A percentile compares a stretch with the other conserved stretches of the same genome.
Evolutionary conservation across 2,113 vertebrate species (phyloP).

Genomic region (Tringa solitaria): DNA sequence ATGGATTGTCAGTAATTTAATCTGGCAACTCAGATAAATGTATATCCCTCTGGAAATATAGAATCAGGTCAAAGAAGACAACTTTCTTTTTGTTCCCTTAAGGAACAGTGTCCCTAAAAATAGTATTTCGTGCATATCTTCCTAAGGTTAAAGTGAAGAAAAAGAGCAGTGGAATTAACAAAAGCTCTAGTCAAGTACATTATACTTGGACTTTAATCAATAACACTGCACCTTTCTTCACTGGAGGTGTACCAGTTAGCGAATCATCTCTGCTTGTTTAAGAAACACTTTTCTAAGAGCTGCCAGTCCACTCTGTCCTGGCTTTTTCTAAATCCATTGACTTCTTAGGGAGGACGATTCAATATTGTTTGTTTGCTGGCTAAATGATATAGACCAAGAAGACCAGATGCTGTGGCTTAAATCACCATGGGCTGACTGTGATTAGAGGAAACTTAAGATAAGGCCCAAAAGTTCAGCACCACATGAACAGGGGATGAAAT

Average conservation of each 20-base stretch:
- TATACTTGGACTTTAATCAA: conserved; percentile 57
- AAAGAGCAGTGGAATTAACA: conserved; percentile 55
- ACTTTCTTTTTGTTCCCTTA: conserved; percentile 3
- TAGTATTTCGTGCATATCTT: conserved; percentile 44
- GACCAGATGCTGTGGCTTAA: not conserved
- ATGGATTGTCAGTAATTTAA: conserved; percentile 15
- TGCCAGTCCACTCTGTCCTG: not conserved
- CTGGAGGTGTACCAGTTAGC: not conserved
- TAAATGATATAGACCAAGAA: not conserved
- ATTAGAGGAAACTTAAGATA: not conserved
- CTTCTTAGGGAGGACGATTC: not conserved
- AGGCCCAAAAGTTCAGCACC: not conserved
- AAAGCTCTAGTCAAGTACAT: conserved; percentile 41
- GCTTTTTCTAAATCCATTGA: not conserved
- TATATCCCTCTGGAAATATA: conserved; percentile 34
- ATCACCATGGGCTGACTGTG: not conserved
- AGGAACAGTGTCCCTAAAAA: conserved; percentile 47
- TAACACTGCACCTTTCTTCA: conserved; percentile 37
- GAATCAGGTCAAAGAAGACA: conserved; percentile 22
- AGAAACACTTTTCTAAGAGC: not conserved
- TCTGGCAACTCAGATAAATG: not conserved
- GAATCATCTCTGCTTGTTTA: conserved; percentile 14
- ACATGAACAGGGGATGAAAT: not conserved
- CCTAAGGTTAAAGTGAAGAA: conserved; percentile 29
- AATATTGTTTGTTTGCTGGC: not conserved